Evolutionary conservation across 2,113 vertebrate genomes (phyloP).

Genomic region (Etheostoma spectabile): DNA sequence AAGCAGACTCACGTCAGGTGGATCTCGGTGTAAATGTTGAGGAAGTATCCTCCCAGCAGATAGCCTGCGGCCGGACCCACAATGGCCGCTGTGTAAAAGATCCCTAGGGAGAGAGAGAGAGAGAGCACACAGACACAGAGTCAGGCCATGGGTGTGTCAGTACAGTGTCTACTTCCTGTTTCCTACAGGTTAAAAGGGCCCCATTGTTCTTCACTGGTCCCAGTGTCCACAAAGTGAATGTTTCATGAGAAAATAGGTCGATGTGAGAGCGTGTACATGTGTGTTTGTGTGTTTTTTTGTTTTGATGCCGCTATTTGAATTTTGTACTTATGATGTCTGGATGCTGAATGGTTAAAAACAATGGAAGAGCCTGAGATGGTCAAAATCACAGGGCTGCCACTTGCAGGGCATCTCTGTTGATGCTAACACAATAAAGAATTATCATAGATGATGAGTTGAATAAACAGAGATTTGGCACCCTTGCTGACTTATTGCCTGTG

Average conservation of each 20-base stretch:
- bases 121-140: conserved; percentile 23
- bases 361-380: conserved; percentile 4
- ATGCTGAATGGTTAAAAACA: conserved; percentile 20
- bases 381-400: background rate
- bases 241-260: conserved; percentile 20
- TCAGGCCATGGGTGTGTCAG: conserved; percentile 46
- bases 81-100: conserved; percentile 96
- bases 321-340: background rate
- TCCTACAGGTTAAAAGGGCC: conserved; percentile 46
- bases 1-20: conserved; percentile 86
- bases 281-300: background rate
- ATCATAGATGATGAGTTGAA: background rate
- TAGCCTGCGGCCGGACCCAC: conserved; percentile 96
- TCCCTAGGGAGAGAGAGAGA: conserved; percentile 77
- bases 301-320: conserved; percentile 49
- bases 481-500: background rate
- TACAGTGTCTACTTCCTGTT: conserved; percentile 55
- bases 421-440: background rate
- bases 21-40: conserved; percentile 92
- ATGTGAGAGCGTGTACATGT: background rate
- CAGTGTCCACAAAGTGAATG: background rate
- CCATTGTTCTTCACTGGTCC: conserved; percentile 50
- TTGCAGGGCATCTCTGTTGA: background rate
- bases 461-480: background rate
- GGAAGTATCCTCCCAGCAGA: conserved; percentile 94